Evolutionary conservation across 2,888 invertebrate species (phyloP).

Genomic region (Cetonia aurata): DNA sequence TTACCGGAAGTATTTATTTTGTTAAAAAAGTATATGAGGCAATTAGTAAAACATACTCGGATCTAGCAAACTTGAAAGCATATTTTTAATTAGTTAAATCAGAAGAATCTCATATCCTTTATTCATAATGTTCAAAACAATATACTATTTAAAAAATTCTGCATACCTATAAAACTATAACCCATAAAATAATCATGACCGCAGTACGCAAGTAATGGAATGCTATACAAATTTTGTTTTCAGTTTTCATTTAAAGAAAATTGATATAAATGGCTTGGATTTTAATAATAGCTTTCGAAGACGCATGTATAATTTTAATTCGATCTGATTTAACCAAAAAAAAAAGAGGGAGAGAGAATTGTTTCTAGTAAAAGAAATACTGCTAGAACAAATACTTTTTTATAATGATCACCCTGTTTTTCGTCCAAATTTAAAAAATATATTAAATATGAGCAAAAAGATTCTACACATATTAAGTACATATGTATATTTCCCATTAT

Average conservation of each 20-base stretch:
- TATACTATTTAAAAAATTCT: no score
- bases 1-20: slow-evolving; percentile 22
- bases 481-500: slow-evolving; percentile 30
- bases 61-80: slow-evolving; percentile 3
- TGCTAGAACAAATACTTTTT: slow-evolving; percentile 35
- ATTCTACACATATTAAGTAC: slow-evolving; percentile 41
- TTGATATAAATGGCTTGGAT: no score
- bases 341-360: neutral
- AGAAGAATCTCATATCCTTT: neutral
- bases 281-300: no score
- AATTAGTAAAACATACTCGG: slow-evolving; percentile 34
- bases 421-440: slow-evolving; percentile 40
- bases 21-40: slow-evolving; percentile 11
- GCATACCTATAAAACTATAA: neutral
- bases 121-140: no score
- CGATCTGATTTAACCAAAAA: slow-evolving; percentile 21
- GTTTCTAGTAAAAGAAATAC: slow-evolving; percentile 28
- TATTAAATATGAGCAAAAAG: slow-evolving; percentile 51
- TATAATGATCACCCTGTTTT: slow-evolving; percentile 49
- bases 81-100: slow-evolving; percentile 20
- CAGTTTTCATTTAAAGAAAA: no score
- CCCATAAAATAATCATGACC: no score
- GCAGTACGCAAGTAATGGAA: neutral
- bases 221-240: neutral
- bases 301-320: slow-evolving; percentile 7